Percentiles rank a stretch among this genome's conserved stretches.
Conservation (phyloP, 2,888 invertebrate species). For the Clivina fossor region DNA sequence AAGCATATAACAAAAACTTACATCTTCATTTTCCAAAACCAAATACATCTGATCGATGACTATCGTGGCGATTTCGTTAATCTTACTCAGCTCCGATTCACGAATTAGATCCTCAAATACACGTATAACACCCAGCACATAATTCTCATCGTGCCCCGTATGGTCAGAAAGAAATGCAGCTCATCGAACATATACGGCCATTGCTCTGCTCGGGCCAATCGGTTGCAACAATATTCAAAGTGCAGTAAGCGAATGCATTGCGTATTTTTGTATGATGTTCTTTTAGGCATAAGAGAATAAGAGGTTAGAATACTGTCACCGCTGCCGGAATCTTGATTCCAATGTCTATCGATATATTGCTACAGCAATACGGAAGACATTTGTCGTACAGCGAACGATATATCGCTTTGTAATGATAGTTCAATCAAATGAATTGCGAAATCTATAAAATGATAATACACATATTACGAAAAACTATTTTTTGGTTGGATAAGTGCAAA, state of each 20-base stretch:
- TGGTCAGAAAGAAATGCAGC: conserved; percentile 57
- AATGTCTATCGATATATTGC: conserved; percentile 71
- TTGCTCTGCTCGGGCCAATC: conserved; percentile 73
- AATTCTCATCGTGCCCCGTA: conserved; percentile 55
- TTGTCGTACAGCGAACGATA: conserved; percentile 59
- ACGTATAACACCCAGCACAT: conserved; percentile 72
- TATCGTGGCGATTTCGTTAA: conserved; percentile 67
- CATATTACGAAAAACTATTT: no score
- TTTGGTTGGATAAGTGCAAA: no score
- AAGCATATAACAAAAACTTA: no score
- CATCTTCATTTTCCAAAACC: conserved; percentile 64
- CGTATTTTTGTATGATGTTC: conserved; percentile 51
- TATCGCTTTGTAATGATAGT: conserved; percentile 4
- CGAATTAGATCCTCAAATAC: conserved; percentile 69
- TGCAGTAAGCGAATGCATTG: conserved; percentile 68
- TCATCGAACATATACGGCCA: conserved; percentile 71
- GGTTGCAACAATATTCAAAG: conserved; percentile 69
- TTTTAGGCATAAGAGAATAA: conserved; percentile 60
- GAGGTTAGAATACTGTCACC: conserved; percentile 63
- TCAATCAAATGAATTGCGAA: conserved; percentile 2
- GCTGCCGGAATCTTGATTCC: conserved; percentile 61
- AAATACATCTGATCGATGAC: conserved; percentile 70
- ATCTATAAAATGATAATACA: no score
- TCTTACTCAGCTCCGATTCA: conserved; percentile 65
- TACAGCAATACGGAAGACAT: conserved; percentile 70